Evolutionary conservation across 1,140 invertebrate species (phyloP).

Genomic region (Bombus affinis): DNA sequence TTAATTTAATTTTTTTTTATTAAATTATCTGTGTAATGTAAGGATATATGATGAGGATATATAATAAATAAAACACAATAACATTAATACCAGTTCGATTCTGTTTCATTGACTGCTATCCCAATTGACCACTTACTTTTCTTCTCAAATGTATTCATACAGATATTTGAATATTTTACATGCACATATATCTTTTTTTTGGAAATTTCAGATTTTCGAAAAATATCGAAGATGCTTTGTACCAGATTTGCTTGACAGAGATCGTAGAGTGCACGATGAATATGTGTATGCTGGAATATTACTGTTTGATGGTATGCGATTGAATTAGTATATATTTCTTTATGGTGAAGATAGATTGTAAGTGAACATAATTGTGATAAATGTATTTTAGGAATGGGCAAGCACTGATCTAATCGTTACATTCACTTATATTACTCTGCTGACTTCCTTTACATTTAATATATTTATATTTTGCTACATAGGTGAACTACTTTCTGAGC

Average conservation of each 20-base stretch:
- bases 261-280: conserved; percentile 29
- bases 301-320: conserved; percentile 48
- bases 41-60: no score
- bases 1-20: no score
- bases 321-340: background rate
- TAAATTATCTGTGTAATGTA: no score
- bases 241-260: conserved; percentile 52
- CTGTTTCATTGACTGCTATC: no score
- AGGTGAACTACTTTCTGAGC: conserved; percentile 65
- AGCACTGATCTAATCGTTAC: conserved; percentile 41
- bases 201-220: conserved; percentile 46
- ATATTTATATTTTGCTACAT: conserved; percentile 71
- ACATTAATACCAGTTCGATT: no score
- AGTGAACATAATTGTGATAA: background rate
- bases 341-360: no score
- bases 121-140: no score
- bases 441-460: conserved; percentile 68
- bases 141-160: no score
- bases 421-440: conserved; percentile 60
- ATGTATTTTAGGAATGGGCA: conserved; percentile 65
- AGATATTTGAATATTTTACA: no score
- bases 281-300: conserved; percentile 62
- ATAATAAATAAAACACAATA: no score
- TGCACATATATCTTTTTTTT: no score
- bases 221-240: conserved; percentile 28